Conservation (phyloP, 2,797 vertebrate species). For the Sebastes nivosus region DNA sequence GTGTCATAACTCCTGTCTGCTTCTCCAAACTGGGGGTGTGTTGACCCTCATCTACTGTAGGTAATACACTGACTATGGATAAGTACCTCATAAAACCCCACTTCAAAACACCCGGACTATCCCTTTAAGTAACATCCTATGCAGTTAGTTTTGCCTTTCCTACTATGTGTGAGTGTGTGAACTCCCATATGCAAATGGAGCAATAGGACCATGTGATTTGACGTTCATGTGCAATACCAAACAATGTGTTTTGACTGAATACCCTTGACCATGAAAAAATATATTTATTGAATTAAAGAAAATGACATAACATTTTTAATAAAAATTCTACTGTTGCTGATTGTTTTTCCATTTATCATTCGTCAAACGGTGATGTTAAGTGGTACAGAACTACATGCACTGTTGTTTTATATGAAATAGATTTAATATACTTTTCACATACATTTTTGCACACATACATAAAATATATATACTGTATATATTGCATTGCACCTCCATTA, state of each 20-base stretch:
- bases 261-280: constrained; percentile 46
- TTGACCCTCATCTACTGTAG: neutral
- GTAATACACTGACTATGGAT: neutral
- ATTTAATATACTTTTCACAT: constrained; percentile 77
- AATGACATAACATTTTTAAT: constrained; percentile 31
- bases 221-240: constrained; percentile 61
- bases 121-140: constrained; percentile 6
- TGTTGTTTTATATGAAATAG: constrained; percentile 71
- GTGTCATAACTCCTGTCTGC: neutral
- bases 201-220: constrained; percentile 31
- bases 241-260: constrained; percentile 45
- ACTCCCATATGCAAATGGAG: constrained; percentile 14
- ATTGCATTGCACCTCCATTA: constrained; percentile 72
- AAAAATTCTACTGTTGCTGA: constrained; percentile 1
- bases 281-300: constrained; percentile 75
- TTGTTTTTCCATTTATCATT: constrained; percentile 13
- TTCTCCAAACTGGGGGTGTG: neutral
- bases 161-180: constrained; percentile 18
- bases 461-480: constrained; percentile 61
- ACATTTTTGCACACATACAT: constrained; percentile 66
- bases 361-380: neutral
- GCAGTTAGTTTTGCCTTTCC: constrained; percentile 35
- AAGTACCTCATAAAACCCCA: neutral
- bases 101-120: neutral
- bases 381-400: constrained; percentile 34